Percentiles rank a stretch among this genome's conserved stretches.
Conservation (phyloP, 2,797 vertebrate genomes). For the Tarsius wallacei region DNA sequence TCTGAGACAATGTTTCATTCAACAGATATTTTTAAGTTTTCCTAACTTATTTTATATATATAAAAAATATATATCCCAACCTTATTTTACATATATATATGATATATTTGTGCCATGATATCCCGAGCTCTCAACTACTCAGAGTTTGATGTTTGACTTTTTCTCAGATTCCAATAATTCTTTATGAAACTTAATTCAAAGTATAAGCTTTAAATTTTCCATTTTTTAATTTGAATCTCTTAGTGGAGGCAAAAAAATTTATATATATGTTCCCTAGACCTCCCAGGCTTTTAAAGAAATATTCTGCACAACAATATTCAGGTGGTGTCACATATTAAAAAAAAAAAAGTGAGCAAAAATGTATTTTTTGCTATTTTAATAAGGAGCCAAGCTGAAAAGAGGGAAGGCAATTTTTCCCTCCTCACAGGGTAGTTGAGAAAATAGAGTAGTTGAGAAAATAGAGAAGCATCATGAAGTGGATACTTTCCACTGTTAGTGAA, state of each 20-base stretch:
- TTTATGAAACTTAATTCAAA: conserved; percentile 29
- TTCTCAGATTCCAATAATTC: conserved; percentile 60
- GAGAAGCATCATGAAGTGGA: not conserved
- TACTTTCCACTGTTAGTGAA: not conserved
- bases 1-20: conserved; percentile 3
- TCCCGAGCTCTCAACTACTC: not conserved
- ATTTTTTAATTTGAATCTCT: conserved; percentile 3
- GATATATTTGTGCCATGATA: not conserved
- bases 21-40: not conserved
- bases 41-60: not conserved
- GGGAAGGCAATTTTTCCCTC: not conserved
- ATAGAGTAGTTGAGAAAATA: not conserved
- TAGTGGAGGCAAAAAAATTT: not conserved
- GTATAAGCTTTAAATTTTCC: not conserved
- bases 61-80: too few species aligned
- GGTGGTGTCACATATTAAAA: not conserved
- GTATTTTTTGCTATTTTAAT: not conserved
- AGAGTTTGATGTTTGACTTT: not conserved
- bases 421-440: not conserved
- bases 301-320: not conserved
- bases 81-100: too few species aligned
- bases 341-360: not conserved
- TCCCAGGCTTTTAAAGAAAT: not conserved
- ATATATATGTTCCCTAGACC: too few species aligned
- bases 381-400: not conserved